These are phyloP conservation scores for Nemoura dubitans DNA, from an alignment of 2,888 invertebrate genomes.

Conservation along the genomic window DNA sequence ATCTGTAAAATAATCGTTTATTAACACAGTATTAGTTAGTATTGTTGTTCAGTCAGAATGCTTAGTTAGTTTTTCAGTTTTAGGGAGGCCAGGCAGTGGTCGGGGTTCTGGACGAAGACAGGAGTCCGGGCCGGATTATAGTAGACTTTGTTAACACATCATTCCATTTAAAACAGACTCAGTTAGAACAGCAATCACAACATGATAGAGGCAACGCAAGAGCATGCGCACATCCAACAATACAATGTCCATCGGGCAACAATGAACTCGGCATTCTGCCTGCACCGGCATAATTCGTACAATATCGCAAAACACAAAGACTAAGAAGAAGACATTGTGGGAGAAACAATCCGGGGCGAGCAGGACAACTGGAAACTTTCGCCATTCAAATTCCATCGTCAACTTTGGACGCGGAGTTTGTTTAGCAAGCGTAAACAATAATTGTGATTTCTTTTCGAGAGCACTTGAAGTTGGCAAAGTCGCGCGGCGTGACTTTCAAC, in stretches of 20 bases:
- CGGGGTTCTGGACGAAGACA: conserved; percentile 15
- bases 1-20: conserved; percentile 51
- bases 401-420: conserved; percentile 19
- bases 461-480: background rate
- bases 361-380: conserved; percentile 18
- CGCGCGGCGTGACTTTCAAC: background rate
- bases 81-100: conserved; percentile 36
- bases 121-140: conserved; percentile 10
- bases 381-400: conserved; percentile 21
- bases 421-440: conserved; percentile 33
- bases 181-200: conserved; percentile 26
- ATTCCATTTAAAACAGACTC: conserved; percentile 13
- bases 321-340: conserved; percentile 34
- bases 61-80: conserved; percentile 45
- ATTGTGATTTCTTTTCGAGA: background rate
- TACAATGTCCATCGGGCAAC: conserved; percentile 30
- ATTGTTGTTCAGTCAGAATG: conserved; percentile 36
- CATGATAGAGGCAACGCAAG: conserved; percentile 15
- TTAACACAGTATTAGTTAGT: conserved; percentile 42
- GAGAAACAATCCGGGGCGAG: conserved; percentile 24
- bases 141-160: conserved; percentile 26
- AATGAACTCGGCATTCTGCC: conserved; percentile 38
- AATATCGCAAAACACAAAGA: conserved; percentile 30
- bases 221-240: conserved; percentile 37
- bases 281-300: background rate